Evolutionary conservation across 2,888 invertebrate species (phyloP).

Genomic region (Limnephilus auricula): DNA sequence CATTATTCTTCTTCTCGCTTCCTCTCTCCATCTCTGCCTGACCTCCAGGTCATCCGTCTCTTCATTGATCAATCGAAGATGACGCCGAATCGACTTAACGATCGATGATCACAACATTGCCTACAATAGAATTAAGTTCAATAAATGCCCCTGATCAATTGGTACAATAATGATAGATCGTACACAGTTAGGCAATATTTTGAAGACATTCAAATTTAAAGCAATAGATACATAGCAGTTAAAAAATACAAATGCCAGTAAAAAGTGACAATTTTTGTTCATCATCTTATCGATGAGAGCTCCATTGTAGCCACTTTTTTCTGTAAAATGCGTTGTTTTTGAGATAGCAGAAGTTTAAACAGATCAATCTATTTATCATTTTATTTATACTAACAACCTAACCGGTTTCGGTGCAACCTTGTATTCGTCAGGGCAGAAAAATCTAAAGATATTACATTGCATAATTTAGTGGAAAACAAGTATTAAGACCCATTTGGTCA

Average conservation of each 20-base stretch:
- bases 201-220: background rate
- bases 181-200: background rate
- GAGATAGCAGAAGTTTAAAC: too few species aligned
- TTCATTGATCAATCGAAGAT: background rate
- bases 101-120: background rate
- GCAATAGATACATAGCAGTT: background rate
- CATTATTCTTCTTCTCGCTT: too few species aligned
- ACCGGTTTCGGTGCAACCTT: background rate
- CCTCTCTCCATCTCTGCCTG: background rate
- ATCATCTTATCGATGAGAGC: too few species aligned
- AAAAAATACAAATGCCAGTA: too few species aligned
- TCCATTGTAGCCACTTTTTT: too few species aligned
- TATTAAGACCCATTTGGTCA: too few species aligned
- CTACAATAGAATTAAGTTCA: background rate
- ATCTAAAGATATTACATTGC: background rate
- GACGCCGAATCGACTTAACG: background rate
- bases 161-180: background rate
- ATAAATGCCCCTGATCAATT: background rate
- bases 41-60: background rate
- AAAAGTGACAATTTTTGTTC: too few species aligned
- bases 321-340: too few species aligned
- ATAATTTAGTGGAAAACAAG: background rate
- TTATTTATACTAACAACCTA: background rate
- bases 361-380: too few species aligned
- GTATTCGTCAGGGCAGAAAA: too few species aligned